Conservation (phyloP, 2,113 vertebrate genomes). For the Xenopus laevis region DNA sequence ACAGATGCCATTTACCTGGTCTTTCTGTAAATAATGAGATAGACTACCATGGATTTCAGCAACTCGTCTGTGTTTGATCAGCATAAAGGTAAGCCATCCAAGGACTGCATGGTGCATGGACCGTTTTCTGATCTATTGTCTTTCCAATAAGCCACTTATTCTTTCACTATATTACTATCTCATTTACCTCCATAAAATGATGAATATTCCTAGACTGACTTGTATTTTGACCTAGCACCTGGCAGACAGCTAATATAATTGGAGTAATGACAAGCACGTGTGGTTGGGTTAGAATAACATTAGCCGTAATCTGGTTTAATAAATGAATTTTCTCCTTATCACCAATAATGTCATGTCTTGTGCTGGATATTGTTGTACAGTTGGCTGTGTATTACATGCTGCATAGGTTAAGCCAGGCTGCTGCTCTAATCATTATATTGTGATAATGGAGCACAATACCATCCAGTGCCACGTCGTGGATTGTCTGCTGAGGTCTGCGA, state of each 20-base stretch:
- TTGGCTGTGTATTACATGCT: too few species aligned
- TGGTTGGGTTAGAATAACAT: too few species aligned
- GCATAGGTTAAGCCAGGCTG: too few species aligned
- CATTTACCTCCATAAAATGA: neutral
- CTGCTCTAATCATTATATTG: too few species aligned
- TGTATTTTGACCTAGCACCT: neutral
- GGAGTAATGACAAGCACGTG: neutral
- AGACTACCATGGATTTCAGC: constrained; percentile 78
- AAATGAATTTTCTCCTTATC: too few species aligned
- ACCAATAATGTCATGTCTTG: too few species aligned
- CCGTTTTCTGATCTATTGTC: neutral
- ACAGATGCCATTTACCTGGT: constrained; percentile 47
- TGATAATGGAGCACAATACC: too few species aligned
- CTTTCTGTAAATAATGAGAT: constrained; percentile 52
- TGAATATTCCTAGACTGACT: neutral
- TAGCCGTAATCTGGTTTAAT: too few species aligned
- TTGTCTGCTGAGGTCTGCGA: too few species aligned
- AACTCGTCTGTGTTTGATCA: constrained; percentile 78
- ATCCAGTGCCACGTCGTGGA: too few species aligned
- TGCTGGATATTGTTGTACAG: too few species aligned
- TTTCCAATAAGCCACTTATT: neutral
- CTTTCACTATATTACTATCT: neutral
- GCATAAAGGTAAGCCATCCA: constrained; percentile 74
- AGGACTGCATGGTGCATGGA: neutral
- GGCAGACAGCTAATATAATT: neutral